Evolutionary conservation across 1,140 invertebrate species (phyloP).

Genomic region (Hermatobates lingyangjiaoensis): DNA sequence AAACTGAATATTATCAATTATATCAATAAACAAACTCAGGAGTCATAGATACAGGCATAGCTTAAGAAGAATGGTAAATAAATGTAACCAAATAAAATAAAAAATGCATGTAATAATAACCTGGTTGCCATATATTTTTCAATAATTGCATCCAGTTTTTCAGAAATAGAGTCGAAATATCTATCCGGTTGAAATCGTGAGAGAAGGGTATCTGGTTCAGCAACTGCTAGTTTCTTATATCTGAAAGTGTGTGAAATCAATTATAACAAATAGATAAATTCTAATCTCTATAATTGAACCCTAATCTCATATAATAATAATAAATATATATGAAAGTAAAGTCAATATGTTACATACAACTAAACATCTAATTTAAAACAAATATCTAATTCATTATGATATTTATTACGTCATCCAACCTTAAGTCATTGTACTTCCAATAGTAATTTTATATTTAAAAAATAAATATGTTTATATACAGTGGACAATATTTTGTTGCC

Average conservation of each 20-base stretch:
- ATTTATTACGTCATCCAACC: no score
- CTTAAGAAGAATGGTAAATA: no score
- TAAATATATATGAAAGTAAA: neutral
- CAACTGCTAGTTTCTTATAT: conserved; percentile 25
- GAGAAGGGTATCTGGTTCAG: conserved; percentile 53
- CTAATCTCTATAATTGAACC: neutral
- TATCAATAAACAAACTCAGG: no score
- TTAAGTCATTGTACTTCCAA: no score
- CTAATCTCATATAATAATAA: neutral
- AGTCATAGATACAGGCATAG: no score
- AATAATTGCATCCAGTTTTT: conserved; percentile 51
- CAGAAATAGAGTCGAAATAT: conserved; percentile 63
- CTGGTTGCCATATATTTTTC: conserved; percentile 35
- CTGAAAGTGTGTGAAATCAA: conserved; percentile 4
- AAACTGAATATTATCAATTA: no score
- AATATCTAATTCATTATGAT: no score
- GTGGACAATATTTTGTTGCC: no score
- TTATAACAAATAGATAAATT: neutral
- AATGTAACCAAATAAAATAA: no score
- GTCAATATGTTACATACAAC: neutral
- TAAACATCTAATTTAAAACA: no score
- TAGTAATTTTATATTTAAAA: no score
- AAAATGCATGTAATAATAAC: conserved; percentile 23
- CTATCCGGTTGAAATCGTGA: conserved; percentile 46
- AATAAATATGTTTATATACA: no score